Percentiles rank a stretch among this genome's conserved stretches.
phyloP scores from a whole-genome alignment of 2,113 vertebrate genomes.

The Pipra filicauda region DNA sequence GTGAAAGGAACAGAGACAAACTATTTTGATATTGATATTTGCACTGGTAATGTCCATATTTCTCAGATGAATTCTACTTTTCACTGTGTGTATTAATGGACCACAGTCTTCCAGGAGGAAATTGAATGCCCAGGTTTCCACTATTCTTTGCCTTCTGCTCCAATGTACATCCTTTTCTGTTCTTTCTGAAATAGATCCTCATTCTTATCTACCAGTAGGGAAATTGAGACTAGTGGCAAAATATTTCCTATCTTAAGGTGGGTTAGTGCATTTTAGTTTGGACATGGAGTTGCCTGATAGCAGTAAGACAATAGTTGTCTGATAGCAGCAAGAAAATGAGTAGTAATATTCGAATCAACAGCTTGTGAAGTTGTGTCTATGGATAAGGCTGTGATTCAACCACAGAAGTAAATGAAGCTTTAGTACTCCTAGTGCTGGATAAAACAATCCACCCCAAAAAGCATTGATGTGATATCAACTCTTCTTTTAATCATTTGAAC shows the following conservation, averaged over 20 bases:
- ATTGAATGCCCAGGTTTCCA: not conserved
- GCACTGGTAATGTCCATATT: not conserved
- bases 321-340: not conserved
- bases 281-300: not conserved
- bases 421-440: not conserved
- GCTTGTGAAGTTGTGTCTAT: not conserved
- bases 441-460: not conserved
- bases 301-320: not conserved
- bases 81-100: not conserved
- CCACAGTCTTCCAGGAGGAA: not conserved
- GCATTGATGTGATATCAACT: not conserved
- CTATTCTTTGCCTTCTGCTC: not conserved
- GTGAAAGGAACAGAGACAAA: not conserved
- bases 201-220: not conserved
- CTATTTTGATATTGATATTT: not conserved
- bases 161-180: not conserved
- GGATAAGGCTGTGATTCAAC: not conserved
- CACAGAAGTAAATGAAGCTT: not conserved
- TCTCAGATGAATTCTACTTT: not conserved
- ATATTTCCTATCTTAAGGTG: not conserved
- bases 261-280: not conserved
- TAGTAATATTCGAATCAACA: not conserved
- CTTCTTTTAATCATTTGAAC: not conserved
- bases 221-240: not conserved
- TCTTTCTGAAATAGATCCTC: not conserved